Conservation (phyloP, 2,797 vertebrate species). For the Pseudochirops cupreus region DNA sequence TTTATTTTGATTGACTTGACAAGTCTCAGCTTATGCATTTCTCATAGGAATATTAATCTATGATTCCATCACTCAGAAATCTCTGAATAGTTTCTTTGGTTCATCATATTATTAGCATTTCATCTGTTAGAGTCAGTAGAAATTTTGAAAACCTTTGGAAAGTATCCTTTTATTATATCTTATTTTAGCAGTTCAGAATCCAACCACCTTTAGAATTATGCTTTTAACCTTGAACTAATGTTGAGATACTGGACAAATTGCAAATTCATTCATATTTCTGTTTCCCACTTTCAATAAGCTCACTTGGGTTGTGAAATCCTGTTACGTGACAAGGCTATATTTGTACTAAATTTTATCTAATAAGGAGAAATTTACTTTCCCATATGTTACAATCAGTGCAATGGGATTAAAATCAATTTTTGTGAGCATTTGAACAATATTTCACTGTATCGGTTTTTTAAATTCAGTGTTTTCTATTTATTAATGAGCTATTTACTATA, state of each 20-base stretch:
- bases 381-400: conserved; percentile 33
- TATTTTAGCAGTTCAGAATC: conserved; percentile 64
- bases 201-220: conserved; percentile 40
- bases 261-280: conserved; percentile 75
- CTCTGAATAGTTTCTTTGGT: background rate
- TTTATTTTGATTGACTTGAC: background rate
- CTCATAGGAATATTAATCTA: background rate
- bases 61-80: background rate
- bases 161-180: conserved; percentile 52
- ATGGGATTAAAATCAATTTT: conserved; percentile 53
- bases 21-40: background rate
- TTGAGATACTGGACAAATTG: conserved; percentile 72
- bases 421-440: conserved; percentile 17
- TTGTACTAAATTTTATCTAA: conserved; percentile 71
- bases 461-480: conserved; percentile 30
- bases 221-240: conserved; percentile 71
- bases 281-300: conserved; percentile 52
- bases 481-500: conserved; percentile 3
- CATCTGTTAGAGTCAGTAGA: background rate
- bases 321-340: conserved; percentile 74
- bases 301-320: conserved; percentile 65
- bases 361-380: conserved; percentile 51
- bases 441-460: conserved; percentile 16
- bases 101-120: background rate
- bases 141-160: background rate